Conservation (phyloP, 2,113 vertebrate genomes). For the Epinephelus moara region DNA sequence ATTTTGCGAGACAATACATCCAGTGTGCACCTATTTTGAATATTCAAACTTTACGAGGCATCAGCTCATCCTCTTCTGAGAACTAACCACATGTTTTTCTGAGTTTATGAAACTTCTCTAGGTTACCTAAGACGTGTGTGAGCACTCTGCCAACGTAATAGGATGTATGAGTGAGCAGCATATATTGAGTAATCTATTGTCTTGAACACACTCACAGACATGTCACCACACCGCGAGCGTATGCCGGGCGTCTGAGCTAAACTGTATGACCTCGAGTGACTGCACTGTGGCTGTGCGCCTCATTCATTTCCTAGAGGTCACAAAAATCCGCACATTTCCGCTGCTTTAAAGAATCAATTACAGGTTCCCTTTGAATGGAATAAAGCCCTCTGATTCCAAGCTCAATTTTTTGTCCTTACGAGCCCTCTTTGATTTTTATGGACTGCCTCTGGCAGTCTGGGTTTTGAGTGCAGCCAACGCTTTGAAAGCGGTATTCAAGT, state of each 20-base stretch:
- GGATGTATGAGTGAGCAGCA: constrained; percentile 55
- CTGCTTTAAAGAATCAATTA: constrained; percentile 57
- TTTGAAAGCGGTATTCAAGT: constrained; percentile 69
- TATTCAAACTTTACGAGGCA: constrained; percentile 20
- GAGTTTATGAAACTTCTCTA: constrained; percentile 27
- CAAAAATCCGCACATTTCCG: constrained; percentile 30
- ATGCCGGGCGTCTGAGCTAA: constrained; percentile 25
- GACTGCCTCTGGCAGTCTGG: constrained; percentile 61
- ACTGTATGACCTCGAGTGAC: constrained; percentile 37
- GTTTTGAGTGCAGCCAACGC: constrained; percentile 52
- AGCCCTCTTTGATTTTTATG: constrained; percentile 72
- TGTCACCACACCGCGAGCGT: constrained; percentile 11
- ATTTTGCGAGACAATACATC: background rate
- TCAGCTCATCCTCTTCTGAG: background rate
- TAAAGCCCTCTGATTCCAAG: constrained; percentile 41
- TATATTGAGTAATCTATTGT: constrained; percentile 59
- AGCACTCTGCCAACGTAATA: constrained; percentile 54
- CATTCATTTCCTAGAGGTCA: constrained; percentile 54
- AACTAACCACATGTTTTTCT: background rate
- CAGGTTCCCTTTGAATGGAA: constrained; percentile 50
- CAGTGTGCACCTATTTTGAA: constrained; percentile 21
- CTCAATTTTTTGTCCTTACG: constrained; percentile 48
- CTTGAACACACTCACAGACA: constrained; percentile 25
- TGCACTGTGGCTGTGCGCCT: constrained; percentile 35
- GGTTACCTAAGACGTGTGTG: constrained; percentile 26